These are phyloP conservation scores for Hirtodrosophila histrioides DNA, from an alignment of 2,888 invertebrate species.

Conservation along the genomic window DNA sequence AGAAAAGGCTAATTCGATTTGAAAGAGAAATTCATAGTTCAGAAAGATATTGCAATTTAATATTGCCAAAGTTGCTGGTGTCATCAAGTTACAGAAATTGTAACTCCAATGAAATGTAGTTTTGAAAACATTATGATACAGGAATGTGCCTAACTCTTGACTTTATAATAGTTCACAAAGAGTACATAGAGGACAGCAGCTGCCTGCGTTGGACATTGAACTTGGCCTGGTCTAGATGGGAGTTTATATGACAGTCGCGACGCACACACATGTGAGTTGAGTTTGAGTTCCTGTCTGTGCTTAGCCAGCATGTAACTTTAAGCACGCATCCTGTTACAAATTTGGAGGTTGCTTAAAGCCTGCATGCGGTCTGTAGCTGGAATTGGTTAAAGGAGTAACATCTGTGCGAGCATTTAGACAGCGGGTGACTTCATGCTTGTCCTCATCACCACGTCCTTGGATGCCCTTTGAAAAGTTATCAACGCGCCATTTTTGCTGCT, in stretches of 20 bases:
- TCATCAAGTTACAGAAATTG: too few relatives aligned
- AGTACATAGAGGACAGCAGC: slow-evolving; percentile 14
- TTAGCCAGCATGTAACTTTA: slow-evolving; percentile 46
- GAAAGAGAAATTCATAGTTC: too few relatives aligned
- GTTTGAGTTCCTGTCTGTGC: slow-evolving; percentile 21
- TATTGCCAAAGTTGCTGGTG: too few relatives aligned
- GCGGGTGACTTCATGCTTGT: slow-evolving; percentile 33
- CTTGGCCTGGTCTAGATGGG: slow-evolving; percentile 24
- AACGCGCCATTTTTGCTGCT: slow-evolving; percentile 72
- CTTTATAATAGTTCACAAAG: slow-evolving; percentile 26
- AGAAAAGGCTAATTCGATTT: too few relatives aligned
- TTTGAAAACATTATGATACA: too few relatives aligned
- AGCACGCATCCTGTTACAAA: slow-evolving; percentile 49
- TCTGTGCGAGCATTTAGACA: slow-evolving; percentile 63
- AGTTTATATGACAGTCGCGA: slow-evolving; percentile 26
- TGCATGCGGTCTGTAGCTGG: slow-evolving; percentile 46
- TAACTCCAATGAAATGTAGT: too few relatives aligned
- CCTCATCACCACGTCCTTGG: slow-evolving; percentile 8
- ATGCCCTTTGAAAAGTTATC: slow-evolving; percentile 61
- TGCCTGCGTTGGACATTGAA: slow-evolving; percentile 56
- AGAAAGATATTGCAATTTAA: too few relatives aligned
- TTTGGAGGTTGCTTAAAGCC: slow-evolving; percentile 51
- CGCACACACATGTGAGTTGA: slow-evolving; percentile 13
- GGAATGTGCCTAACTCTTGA: not conserved
- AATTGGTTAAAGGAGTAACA: slow-evolving; percentile 49